These are phyloP conservation scores for Conopomorpha cramerella DNA, from an alignment of 1,140 invertebrate species.

Conservation along the genomic window DNA sequence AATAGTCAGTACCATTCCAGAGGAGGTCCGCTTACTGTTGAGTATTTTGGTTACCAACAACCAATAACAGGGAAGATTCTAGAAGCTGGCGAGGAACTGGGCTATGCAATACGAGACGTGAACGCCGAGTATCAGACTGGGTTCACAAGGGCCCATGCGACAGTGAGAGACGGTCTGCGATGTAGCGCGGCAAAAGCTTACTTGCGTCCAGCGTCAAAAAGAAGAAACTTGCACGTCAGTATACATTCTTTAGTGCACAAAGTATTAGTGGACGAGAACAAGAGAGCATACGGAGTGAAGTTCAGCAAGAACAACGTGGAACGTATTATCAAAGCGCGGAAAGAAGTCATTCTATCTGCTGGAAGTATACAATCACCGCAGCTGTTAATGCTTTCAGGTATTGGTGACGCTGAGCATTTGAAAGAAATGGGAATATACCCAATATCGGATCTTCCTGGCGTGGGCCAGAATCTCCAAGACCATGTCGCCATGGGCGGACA, in stretches of 20 bases:
- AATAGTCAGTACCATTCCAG: conserved; percentile 70
- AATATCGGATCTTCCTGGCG: conserved; percentile 68
- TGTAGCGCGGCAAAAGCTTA: conserved; percentile 85
- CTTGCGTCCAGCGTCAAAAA: conserved; percentile 68
- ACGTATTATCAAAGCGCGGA: conserved; percentile 57
- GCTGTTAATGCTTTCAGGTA: conserved; percentile 79
- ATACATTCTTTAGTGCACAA: conserved; percentile 68
- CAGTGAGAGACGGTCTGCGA: conserved; percentile 78
- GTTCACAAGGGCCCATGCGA: conserved; percentile 74
- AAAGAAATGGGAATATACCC: conserved; percentile 63
- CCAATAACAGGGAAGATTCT: conserved; percentile 69
- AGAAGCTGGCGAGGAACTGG: conserved; percentile 70
- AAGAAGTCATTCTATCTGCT: conserved; percentile 75
- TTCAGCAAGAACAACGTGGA: conserved; percentile 60
- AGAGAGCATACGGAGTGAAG: conserved; percentile 65
- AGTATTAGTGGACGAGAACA: conserved; percentile 64
- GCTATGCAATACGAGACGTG: conserved; percentile 72
- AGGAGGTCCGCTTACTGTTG: conserved; percentile 70
- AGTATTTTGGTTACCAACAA: conserved; percentile 67
- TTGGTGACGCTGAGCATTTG: conserved; percentile 71
- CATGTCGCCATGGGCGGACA: conserved; percentile 70
- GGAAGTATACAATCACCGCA: conserved; percentile 77
- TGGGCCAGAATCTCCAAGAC: conserved; percentile 82
- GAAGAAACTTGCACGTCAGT: conserved; percentile 76
- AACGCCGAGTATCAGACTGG: conserved; percentile 78